Conservation (phyloP, 30 jellyfish, hydroid and myxozoan genomes). For the Chrysaora quinquecirrha region DNA sequence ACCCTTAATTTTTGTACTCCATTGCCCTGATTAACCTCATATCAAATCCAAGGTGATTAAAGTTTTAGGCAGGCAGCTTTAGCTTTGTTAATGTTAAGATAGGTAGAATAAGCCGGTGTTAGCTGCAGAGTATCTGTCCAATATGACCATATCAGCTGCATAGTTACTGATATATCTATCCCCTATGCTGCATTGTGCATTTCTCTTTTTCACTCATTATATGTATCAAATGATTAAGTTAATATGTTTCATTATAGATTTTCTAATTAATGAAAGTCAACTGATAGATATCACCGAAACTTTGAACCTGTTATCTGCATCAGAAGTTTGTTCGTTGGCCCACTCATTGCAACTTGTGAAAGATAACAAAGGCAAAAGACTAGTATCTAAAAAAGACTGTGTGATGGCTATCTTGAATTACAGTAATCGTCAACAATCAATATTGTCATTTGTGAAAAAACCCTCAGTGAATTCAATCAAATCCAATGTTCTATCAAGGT, state of each 20-base stretch:
- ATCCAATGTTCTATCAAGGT: background rate
- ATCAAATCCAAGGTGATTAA: too few relatives aligned
- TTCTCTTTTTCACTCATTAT: background rate
- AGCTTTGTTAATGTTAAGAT: too few relatives aligned
- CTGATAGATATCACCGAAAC: slow-evolving; percentile 48
- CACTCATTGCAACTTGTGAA: slow-evolving; percentile 43
- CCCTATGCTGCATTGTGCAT: background rate
- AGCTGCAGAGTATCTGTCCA: background rate
- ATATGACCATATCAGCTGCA: background rate
- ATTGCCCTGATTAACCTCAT: too few relatives aligned
- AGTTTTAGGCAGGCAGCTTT: too few relatives aligned
- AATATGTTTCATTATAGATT: slow-evolving; percentile 25
- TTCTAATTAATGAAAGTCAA: slow-evolving; percentile 25
- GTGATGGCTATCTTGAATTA: slow-evolving; percentile 44
- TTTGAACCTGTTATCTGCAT: slow-evolving; percentile 52
- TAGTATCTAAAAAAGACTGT: slow-evolving; percentile 47
- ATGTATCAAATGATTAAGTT: background rate
- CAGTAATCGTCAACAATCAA: slow-evolving; percentile 31
- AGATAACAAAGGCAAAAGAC: slow-evolving; percentile 30
- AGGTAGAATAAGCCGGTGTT: too few relatives aligned
- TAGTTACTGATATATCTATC: too few relatives aligned
- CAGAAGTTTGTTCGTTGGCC: slow-evolving; percentile 69
- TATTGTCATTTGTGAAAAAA: background rate
- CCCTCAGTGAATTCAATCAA: background rate
- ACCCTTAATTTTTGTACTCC: too few relatives aligned